A percentile compares a stretch with the other conserved stretches of the same genome.
Evolutionary conservation across 2,113 vertebrate genomes (phyloP).

Genomic region (Penelope pileata): DNA sequence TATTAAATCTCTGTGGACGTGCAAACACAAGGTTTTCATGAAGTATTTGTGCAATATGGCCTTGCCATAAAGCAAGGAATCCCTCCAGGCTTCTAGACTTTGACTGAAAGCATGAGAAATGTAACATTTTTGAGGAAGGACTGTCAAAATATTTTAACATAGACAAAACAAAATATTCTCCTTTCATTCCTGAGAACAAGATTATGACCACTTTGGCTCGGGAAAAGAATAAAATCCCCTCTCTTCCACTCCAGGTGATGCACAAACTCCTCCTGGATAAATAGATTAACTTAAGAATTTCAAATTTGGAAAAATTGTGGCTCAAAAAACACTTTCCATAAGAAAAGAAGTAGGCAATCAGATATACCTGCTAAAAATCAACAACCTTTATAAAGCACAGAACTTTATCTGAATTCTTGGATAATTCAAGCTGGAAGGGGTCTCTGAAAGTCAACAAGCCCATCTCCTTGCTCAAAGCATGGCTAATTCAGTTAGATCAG

Average conservation of each 20-base stretch:
- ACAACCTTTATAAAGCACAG: neutral
- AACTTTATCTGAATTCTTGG: neutral
- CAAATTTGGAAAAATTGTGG: neutral
- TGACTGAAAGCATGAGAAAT: neutral
- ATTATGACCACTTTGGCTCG: neutral
- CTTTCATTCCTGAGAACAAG: neutral
- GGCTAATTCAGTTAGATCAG: neutral
- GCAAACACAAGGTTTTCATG: neutral
- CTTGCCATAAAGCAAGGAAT: neutral
- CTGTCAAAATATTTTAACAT: neutral
- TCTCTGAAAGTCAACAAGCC: neutral
- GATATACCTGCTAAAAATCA: neutral
- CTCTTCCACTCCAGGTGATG: neutral
- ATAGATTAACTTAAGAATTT: neutral
- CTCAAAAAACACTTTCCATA: neutral
- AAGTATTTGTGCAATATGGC: neutral
- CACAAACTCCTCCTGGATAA: neutral
- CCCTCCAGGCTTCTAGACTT: neutral
- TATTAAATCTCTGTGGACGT: neutral
- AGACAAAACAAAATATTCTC: neutral
- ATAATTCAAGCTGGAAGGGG: neutral
- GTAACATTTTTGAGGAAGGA: neutral
- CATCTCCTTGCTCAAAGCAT: neutral
- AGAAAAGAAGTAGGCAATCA: neutral
- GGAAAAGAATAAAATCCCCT: neutral